Evolutionary conservation across 2,888 invertebrate species (phyloP).

Genomic region (Myopa tessellatipennis): DNA sequence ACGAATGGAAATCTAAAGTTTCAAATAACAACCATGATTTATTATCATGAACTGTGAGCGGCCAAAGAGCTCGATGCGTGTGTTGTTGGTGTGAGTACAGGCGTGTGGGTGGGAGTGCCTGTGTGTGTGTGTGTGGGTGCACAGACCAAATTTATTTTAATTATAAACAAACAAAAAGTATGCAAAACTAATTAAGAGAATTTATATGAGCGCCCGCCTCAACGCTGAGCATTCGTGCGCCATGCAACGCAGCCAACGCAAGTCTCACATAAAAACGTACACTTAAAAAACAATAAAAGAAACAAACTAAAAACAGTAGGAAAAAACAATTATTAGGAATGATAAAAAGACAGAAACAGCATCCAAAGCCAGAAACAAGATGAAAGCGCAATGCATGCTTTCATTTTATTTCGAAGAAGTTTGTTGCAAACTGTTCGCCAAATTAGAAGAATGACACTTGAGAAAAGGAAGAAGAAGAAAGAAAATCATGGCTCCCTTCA

Average conservation of each 20-base stretch:
- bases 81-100: constrained; percentile 33
- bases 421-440: constrained; percentile 16
- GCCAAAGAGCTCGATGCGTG: constrained; percentile 29
- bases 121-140: constrained; percentile 42
- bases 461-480: constrained; percentile 5
- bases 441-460: constrained; percentile 32
- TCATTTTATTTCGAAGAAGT: constrained; percentile 33
- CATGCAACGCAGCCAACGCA: neutral
- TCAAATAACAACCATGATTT: constrained; percentile 20
- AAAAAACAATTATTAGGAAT: neutral
- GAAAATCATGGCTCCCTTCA: neutral
- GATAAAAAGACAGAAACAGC: neutral
- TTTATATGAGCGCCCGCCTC: constrained; percentile 46
- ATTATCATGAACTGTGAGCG: constrained; percentile 19
- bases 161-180: constrained; percentile 47
- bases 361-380: neutral
- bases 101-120: constrained; percentile 4
- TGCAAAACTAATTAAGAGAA: constrained; percentile 52
- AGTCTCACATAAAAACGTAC: neutral
- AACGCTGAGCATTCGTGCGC: neutral
- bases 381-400: constrained; percentile 1
- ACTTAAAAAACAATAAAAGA: neutral
- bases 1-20: neutral
- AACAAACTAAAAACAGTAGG: neutral
- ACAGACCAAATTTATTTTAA: constrained; percentile 49